A percentile compares a stretch with the other conserved stretches of the same genome.
Evolutionary conservation across 2,797 vertebrate genomes (phyloP).

Genomic region (Ibycter americanus): DNA sequence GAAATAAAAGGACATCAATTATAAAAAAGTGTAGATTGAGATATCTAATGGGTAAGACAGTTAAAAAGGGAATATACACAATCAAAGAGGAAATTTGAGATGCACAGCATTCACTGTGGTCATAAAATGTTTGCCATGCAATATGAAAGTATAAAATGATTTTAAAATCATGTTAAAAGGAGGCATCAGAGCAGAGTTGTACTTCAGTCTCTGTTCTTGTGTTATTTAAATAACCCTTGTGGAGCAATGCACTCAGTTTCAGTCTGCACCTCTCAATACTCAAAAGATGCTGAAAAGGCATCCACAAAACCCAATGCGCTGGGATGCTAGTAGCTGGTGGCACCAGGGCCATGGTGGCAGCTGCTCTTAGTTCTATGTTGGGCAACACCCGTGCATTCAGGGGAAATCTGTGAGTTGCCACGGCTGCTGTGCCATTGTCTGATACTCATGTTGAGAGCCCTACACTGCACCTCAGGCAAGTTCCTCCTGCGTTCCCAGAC

Average conservation of each 20-base stretch:
- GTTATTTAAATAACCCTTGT: not conserved
- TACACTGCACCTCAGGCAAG: not conserved
- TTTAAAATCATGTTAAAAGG: not conserved
- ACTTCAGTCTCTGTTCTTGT: not conserved
- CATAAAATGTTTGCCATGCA: not conserved
- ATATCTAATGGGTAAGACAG: not conserved
- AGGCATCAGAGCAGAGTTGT: not conserved
- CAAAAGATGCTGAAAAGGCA: not conserved
- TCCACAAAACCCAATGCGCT: not conserved
- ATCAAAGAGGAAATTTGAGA: not conserved
- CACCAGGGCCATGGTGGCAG: not conserved
- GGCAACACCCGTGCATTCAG: rapidly evolving
- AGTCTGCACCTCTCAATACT: not conserved
- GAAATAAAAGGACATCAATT: not conserved
- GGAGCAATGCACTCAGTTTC: not conserved
- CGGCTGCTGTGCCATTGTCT: rapidly evolving
- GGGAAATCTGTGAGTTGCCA: not conserved
- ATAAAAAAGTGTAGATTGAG: not conserved
- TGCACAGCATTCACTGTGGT: not conserved
- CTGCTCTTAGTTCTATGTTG: not conserved
- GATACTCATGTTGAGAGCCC: not conserved
- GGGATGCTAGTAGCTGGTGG: not conserved
- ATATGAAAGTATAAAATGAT: not conserved
- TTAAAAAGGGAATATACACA: not conserved
- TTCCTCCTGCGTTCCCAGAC: rapidly evolving